Evolutionary conservation across 2,888 invertebrate species (phyloP).

Genomic region (Lamellibrachia columna): DNA sequence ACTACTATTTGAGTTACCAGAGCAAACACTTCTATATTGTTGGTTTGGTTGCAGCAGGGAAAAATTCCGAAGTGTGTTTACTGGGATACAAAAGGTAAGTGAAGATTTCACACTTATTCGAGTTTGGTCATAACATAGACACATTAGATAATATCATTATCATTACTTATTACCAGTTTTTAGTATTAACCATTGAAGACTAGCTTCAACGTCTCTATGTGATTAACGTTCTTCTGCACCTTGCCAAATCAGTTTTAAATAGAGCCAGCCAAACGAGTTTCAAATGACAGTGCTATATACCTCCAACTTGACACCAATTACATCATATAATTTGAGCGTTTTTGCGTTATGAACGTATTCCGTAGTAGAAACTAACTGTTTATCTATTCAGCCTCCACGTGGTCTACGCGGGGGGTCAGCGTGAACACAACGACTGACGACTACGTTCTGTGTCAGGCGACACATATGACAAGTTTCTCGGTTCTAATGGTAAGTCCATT

Average conservation of each 20-base stretch:
- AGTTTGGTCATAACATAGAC: not conserved
- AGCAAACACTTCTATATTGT: not conserved
- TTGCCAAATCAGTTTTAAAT: no score
- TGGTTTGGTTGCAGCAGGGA: not conserved
- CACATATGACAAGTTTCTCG: constrained; percentile 13
- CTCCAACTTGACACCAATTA: not conserved
- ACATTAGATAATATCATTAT: not conserved
- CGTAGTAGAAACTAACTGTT: not conserved
- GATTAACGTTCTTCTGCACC: no score
- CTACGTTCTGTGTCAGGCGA: constrained; percentile 16
- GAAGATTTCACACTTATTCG: not conserved
- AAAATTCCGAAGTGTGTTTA: constrained; percentile 8
- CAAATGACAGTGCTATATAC: no score
- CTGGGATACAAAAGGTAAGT: not conserved
- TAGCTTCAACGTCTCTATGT: no score
- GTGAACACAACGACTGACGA: not conserved
- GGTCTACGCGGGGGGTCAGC: not conserved
- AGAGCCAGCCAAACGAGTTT: no score
- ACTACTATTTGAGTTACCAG: no score
- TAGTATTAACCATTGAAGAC: no score
- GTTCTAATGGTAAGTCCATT: not conserved
- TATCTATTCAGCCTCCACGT: not conserved
- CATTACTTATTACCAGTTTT: no score
- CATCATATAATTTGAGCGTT: not conserved
- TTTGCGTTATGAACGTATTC: not conserved